Percentiles rank a stretch among this genome's conserved stretches.
Conservation (phyloP, 2,113 vertebrate species). For the Forbesichthys agassizii region DNA sequence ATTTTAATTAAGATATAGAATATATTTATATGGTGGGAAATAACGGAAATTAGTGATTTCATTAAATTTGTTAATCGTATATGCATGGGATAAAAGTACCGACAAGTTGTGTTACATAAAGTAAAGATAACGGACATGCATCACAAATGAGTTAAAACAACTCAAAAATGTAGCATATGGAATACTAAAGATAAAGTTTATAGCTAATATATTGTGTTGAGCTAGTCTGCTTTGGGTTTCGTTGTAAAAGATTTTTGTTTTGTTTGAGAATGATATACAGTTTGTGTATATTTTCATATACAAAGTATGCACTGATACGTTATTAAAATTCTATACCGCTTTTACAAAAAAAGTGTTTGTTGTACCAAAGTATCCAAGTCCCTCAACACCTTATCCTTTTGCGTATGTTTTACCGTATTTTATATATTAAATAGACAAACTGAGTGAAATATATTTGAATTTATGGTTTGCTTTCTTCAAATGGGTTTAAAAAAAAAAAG, state of each 20-base stretch:
- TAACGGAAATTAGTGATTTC: slow-evolving; percentile 63
- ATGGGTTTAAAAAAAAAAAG: no score
- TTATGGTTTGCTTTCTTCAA: slow-evolving; percentile 36
- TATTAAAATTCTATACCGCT: slow-evolving; percentile 93
- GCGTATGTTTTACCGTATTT: slow-evolving; percentile 88
- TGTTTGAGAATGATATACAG: slow-evolving; percentile 90
- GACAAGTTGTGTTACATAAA: slow-evolving; percentile 78
- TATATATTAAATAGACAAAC: slow-evolving; percentile 89
- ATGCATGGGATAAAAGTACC: slow-evolving; percentile 85
- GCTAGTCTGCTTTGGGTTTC: slow-evolving; percentile 87
- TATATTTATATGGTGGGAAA: slow-evolving; percentile 73
- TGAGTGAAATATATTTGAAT: slow-evolving; percentile 71
- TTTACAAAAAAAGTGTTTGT: slow-evolving; percentile 93
- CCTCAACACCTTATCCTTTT: slow-evolving; percentile 85
- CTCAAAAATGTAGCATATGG: slow-evolving; percentile 79
- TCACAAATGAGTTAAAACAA: slow-evolving; percentile 78
- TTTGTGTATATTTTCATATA: slow-evolving; percentile 98
- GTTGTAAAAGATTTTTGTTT: slow-evolving; percentile 77
- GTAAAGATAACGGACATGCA: slow-evolving; percentile 83
- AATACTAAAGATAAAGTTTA: slow-evolving; percentile 81
- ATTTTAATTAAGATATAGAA: slow-evolving; percentile 89
- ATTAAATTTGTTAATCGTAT: slow-evolving; percentile 68
- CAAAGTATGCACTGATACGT: slow-evolving; percentile 97
- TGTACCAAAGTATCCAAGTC: slow-evolving; percentile 94
- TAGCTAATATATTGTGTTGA: slow-evolving; percentile 97